phyloP scores from a whole-genome alignment of 2,113 vertebrate genomes.

The Oreochromis spilurus region DNA sequence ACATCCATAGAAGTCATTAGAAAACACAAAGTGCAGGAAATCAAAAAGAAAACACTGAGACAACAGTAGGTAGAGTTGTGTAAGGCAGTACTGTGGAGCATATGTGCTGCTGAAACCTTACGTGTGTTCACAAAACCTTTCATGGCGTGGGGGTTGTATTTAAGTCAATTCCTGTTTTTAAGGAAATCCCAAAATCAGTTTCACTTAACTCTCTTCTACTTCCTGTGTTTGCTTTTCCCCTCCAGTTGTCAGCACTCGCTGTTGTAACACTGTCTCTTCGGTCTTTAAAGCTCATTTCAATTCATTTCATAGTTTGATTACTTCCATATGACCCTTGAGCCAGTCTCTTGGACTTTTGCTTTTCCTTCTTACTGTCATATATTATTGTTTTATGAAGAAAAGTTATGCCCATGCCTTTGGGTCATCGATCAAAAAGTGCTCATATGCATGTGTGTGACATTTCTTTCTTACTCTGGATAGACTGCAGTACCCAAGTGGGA shows the following conservation, averaged over 20 bases:
- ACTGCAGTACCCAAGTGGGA: slow-evolving; percentile 91
- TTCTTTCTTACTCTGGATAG: slow-evolving; percentile 87
- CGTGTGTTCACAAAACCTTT: neutral
- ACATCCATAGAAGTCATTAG: neutral
- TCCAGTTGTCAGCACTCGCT: neutral
- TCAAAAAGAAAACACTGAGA: neutral
- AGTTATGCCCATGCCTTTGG: neutral
- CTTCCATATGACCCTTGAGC: neutral
- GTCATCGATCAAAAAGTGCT: neutral
- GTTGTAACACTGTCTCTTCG: neutral
- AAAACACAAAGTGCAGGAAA: neutral
- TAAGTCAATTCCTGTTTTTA: neutral
- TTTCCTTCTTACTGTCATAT: neutral
- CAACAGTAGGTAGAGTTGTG: neutral
- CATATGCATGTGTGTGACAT: neutral
- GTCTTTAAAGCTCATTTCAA: neutral
- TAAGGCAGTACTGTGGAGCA: neutral
- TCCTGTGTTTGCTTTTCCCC: neutral
- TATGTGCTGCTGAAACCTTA: neutral
- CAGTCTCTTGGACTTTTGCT: neutral
- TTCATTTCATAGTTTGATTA: neutral
- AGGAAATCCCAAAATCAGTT: neutral
- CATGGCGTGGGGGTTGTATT: neutral
- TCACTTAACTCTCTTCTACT: neutral
- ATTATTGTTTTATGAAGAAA: neutral